A percentile compares a stretch with the other conserved stretches of the same genome.
These are phyloP conservation scores for Actinia equina DNA, from an alignment of 64 coral and sea anemone species.

Conservation along the genomic window DNA sequence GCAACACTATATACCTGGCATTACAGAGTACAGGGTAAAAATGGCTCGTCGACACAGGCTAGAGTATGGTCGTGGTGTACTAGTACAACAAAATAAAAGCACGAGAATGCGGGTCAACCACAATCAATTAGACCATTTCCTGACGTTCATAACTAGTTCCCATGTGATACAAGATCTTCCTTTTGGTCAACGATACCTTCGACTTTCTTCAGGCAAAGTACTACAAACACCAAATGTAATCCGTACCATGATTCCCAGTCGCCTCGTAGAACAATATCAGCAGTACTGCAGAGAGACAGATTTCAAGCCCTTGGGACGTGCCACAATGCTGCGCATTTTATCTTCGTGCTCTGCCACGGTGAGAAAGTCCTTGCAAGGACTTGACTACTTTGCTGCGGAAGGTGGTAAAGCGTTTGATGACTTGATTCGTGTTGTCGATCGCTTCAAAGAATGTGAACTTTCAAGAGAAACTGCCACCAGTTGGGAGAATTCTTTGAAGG, in stretches of 20 bases:
- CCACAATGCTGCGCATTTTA: too few relatives aligned
- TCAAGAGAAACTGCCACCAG: slow-evolving; percentile 10
- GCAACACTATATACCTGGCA: too few relatives aligned
- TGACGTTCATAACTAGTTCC: too few relatives aligned
- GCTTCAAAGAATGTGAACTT: slow-evolving; percentile 1
- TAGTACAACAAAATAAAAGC: too few relatives aligned
- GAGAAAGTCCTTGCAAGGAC: slow-evolving; percentile 19
- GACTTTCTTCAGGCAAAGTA: slow-evolving; percentile 34
- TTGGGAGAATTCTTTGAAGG: slow-evolving; percentile 21
- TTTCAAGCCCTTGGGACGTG: too few relatives aligned
- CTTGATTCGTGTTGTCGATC: background rate
- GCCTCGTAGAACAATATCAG: slow-evolving; percentile 24
- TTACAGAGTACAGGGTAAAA: too few relatives aligned
- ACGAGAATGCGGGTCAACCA: too few relatives aligned
- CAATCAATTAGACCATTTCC: too few relatives aligned
- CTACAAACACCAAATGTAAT: slow-evolving; percentile 50
- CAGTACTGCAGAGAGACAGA: background rate
- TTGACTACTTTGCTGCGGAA: slow-evolving; percentile 4
- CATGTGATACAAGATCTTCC: background rate
- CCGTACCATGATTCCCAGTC: background rate
- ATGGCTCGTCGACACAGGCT: too few relatives aligned
- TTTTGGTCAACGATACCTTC: slow-evolving; percentile 44
- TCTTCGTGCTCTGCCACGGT: background rate
- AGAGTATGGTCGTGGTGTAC: too few relatives aligned
- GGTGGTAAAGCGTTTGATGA: slow-evolving; percentile 38